Evolutionary conservation across 2,797 vertebrate genomes (phyloP).

Genomic region (Neosilurus hyrtlii): DNA sequence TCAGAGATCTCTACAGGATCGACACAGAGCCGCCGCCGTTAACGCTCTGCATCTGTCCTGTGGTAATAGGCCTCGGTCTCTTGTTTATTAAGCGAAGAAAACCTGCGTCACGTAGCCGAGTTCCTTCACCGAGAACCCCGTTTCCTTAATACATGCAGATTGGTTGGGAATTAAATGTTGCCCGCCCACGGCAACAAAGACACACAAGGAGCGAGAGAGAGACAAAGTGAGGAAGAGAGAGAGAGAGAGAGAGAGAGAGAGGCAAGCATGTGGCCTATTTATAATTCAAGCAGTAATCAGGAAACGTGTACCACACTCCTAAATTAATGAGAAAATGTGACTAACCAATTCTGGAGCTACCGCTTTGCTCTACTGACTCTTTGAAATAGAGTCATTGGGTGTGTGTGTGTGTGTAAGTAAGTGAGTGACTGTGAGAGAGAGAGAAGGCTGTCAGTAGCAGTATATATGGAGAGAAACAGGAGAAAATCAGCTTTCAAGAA

Average conservation of each 20-base stretch:
- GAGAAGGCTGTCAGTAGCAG: constrained; percentile 8
- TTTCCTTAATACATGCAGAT: constrained; percentile 64
- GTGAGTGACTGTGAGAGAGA: constrained; percentile 32
- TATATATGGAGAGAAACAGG: constrained; percentile 46
- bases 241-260: constrained; percentile 2
- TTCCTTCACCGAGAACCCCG: constrained; percentile 42
- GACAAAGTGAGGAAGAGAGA: background rate
- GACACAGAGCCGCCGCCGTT: background rate
- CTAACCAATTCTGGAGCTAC: constrained; percentile 64
- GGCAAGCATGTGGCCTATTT: constrained; percentile 58
- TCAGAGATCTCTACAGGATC: constrained; percentile 33
- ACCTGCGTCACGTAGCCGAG: constrained; percentile 59
- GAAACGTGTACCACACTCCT: constrained; percentile 65
- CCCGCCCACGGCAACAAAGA: constrained; percentile 15
- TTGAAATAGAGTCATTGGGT: constrained; percentile 66
- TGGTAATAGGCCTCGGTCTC: constrained; percentile 58
- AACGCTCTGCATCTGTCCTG: constrained; percentile 24
- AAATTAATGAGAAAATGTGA: constrained; percentile 75
- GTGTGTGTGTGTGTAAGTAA: background rate
- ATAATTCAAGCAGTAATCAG: constrained; percentile 75
- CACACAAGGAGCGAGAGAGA: background rate
- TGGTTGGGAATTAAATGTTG: constrained; percentile 66
- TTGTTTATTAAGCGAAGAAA: constrained; percentile 66
- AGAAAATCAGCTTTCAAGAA: constrained; percentile 27
- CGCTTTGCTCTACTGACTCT: constrained; percentile 60